Evolutionary conservation across 2,888 invertebrate genomes (phyloP).

Genomic region (Tinea pellionella): DNA sequence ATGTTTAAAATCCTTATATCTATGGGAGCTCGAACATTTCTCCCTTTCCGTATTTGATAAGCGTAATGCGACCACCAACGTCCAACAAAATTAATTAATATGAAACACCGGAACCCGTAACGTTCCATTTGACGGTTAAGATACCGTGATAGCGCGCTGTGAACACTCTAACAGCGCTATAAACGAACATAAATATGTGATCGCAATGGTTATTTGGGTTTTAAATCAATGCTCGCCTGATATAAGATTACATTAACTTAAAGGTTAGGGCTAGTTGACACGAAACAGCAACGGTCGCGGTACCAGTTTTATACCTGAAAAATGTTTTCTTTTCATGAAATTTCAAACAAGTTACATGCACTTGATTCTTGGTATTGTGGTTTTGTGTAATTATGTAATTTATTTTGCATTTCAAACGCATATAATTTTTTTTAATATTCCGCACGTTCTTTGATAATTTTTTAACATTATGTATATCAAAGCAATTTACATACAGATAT

Average conservation of each 20-base stretch:
- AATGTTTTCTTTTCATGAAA: background rate
- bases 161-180: conserved; percentile 1
- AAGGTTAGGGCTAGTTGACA: conserved; percentile 27
- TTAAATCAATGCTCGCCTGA: conserved; percentile 45
- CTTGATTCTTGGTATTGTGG: background rate
- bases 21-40: background rate
- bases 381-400: background rate
- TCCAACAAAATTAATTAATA: conserved; percentile 58
- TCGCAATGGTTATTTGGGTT: conserved; percentile 25
- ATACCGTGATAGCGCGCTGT: conserved; percentile 13
- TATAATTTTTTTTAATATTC: no score
- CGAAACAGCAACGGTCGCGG: conserved; percentile 21
- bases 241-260: conserved; percentile 28
- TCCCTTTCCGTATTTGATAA: conserved; percentile 50
- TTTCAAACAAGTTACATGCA: background rate
- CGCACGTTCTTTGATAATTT: no score
- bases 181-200: conserved; percentile 15
- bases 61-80: conserved; percentile 53
- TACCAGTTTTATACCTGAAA: background rate
- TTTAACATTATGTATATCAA: no score
- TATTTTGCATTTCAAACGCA: background rate
- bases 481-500: no score
- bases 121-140: conserved; percentile 31
- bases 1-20: background rate
- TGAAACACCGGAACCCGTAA: conserved; percentile 33